A percentile compares a stretch with the other conserved stretches of the same genome.
These are phyloP conservation scores for Anguilla obscura DNA, from an alignment of 2,797 vertebrate species.

Conservation along the genomic window DNA sequence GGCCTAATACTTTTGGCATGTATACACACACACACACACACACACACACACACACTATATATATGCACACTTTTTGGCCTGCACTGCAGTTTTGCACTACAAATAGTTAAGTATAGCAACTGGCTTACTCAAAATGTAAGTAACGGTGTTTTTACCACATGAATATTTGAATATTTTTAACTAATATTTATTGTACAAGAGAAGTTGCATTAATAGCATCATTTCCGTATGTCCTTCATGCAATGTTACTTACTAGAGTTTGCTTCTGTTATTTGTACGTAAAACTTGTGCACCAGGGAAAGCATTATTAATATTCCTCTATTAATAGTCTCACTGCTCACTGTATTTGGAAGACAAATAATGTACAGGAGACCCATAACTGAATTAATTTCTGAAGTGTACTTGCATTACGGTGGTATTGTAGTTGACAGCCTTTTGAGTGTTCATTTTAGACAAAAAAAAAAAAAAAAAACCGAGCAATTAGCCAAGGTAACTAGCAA, in stretches of 20 bases:
- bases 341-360: background rate
- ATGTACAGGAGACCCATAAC: background rate
- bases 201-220: background rate
- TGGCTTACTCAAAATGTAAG: background rate
- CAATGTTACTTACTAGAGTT: background rate
- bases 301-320: background rate
- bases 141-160: background rate
- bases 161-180: no score
- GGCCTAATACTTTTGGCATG: no score
- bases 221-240: background rate
- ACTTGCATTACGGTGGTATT: background rate
- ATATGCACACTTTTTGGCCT: background rate
- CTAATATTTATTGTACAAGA: background rate
- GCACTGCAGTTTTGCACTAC: background rate
- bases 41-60: no score
- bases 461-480: no score
- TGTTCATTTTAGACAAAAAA: background rate
- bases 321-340: background rate
- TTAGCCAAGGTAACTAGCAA: no score
- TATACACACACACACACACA: no score
- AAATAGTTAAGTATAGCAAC: background rate
- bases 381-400: background rate
- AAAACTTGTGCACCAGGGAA: background rate
- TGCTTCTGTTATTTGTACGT: background rate
- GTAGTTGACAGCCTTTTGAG: background rate